A percentile compares a stretch with the other conserved stretches of the same genome.
These are phyloP conservation scores for Remorina albescens DNA, from an alignment of 2,797 vertebrate genomes.

Conservation along the genomic window DNA sequence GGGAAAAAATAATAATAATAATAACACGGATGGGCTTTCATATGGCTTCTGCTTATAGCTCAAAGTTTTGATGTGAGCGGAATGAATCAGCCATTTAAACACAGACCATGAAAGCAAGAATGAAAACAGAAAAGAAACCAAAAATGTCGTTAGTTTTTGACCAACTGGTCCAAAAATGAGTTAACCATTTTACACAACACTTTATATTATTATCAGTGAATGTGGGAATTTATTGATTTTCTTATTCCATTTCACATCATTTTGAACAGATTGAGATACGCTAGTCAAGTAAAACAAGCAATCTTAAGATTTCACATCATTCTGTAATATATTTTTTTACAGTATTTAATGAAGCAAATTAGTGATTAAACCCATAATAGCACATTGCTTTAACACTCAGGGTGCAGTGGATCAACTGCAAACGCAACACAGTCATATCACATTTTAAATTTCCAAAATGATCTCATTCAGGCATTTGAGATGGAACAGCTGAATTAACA, in stretches of 20 bases:
- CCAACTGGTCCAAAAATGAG: neutral
- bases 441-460: slow-evolving; percentile 7
- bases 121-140: too few relatives aligned
- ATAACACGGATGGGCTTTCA: neutral
- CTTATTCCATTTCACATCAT: neutral
- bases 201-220: neutral
- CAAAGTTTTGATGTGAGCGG: slow-evolving; percentile 8
- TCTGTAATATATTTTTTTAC: too few relatives aligned
- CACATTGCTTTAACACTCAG: neutral
- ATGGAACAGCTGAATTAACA: neutral
- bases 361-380: neutral
- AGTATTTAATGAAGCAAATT: neutral
- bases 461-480: neutral
- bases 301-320: neutral
- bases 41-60: neutral
- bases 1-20: too few relatives aligned
- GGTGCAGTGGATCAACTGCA: neutral
- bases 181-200: neutral
- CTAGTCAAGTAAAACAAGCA: neutral
- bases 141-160: too few relatives aligned
- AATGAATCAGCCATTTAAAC: neutral
- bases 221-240: neutral
- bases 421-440: neutral
- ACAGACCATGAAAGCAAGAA: neutral
- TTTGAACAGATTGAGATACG: neutral